A percentile compares a stretch with the other conserved stretches of the same genome.
Evolutionary conservation across 2,113 vertebrate genomes (phyloP).

Genomic region (Lucifuga dentata): DNA sequence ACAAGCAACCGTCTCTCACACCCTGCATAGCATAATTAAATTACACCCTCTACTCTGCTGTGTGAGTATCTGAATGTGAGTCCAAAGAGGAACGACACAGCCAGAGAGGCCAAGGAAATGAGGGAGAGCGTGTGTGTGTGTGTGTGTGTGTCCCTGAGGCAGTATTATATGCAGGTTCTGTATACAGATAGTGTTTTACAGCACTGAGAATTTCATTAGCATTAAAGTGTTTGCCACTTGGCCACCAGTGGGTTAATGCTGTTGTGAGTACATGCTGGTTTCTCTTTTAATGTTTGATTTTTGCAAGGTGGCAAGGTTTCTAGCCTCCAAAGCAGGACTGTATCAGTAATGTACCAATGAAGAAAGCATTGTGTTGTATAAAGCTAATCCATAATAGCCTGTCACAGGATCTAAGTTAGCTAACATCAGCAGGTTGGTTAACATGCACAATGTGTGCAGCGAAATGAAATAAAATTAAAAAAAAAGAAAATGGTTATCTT

Average conservation of each 20-base stretch:
- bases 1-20: slow-evolving; percentile 38
- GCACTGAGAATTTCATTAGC: slow-evolving; percentile 34
- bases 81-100: slow-evolving; percentile 15
- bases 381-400: too few species aligned
- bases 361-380: too few species aligned
- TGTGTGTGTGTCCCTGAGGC: slow-evolving; percentile 42
- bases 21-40: slow-evolving; percentile 55
- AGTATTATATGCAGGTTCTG: slow-evolving; percentile 27
- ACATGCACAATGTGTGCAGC: too few species aligned
- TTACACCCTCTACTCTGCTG: slow-evolving; percentile 35
- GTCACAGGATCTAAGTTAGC: too few species aligned
- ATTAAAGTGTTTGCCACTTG: slow-evolving; percentile 6
- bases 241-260: slow-evolving; percentile 1
- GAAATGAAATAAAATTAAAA: too few species aligned
- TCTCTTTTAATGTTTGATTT: too few species aligned
- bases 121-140: background rate
- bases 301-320: too few species aligned
- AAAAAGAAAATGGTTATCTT: too few species aligned
- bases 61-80: slow-evolving; percentile 39
- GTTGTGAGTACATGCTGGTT: background rate
- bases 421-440: too few species aligned
- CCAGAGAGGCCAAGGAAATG: background rate
- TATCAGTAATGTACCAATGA: too few species aligned
- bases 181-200: slow-evolving; percentile 35
- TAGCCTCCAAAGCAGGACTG: too few species aligned